Evolutionary conservation across 2,888 invertebrate genomes (phyloP), one percentile per base, ranked within the genome.

Genomic region (Pammene fasciana): DNA sequence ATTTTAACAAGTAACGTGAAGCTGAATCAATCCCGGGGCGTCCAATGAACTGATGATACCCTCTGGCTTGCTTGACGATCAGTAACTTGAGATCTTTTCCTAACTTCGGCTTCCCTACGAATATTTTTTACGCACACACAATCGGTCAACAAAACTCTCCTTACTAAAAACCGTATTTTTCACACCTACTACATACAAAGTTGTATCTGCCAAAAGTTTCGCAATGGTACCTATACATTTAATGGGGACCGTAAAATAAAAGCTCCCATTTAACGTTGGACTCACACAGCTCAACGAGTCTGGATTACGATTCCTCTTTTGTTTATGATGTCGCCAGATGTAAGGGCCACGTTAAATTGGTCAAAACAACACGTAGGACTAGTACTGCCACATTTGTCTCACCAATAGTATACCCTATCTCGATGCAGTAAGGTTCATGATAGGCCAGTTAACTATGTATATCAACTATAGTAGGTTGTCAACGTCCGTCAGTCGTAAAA

Each of bases 401-500:
- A 13, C 43, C 13, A 43, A 11, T 43, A 26, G 11, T 43, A 11
- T 4, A 43, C 5, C 13, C 11, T 43, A 43, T 11, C 11, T 4
- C 43, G 10, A 9, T 43, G 43, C 11, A 43, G 10, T 43, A 43
- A 10, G 13, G 43, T 43, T 43, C 11, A 43, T 10, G 43, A 43
- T 9, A 11, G 4, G 43, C 13, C 11, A 11, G 11, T 43, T 9
- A 38, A 9, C 9, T 9, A 38, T 38, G 4, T 3, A 26, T 43
- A 10, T 11, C 10, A 11, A 43, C 43, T 7, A 43, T 65, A 64
- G 59, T 36, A 60, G 67, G 72, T 68, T 74, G 73, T 72, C 72
- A 68, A 71, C 65, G 70, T 56, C 65, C 64, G 72, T 74, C 75
- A 72, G 73, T 80, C 81, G 78, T 83, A 79, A 82, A 82, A 79